Percentiles rank a stretch among this genome's conserved stretches.
These are phyloP conservation scores for Dryocosmus kuriphilus DNA, from an alignment of 2,888 invertebrate genomes.

Conservation along the genomic window DNA sequence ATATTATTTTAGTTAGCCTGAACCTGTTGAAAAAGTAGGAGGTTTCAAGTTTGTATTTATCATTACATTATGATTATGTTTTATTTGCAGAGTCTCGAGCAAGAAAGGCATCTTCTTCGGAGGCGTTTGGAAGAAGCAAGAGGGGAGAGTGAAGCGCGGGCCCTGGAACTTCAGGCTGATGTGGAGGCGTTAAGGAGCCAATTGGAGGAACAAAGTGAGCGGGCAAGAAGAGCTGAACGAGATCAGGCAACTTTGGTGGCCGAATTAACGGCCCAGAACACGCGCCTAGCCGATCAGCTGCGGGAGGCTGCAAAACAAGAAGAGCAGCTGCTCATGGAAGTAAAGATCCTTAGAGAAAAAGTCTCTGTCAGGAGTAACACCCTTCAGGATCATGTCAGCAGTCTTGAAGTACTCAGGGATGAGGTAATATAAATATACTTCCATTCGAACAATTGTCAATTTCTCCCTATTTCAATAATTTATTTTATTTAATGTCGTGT, in stretches of 20 bases:
- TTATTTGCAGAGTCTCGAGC: slow-evolving; percentile 89
- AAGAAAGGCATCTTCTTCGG: slow-evolving; percentile 93
- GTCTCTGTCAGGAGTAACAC: slow-evolving; percentile 89
- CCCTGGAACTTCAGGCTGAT: slow-evolving; percentile 93
- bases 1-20: not conserved
- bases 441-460: too few relatives aligned
- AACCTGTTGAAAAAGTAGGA: not conserved
- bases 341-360: slow-evolving; percentile 90
- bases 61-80: slow-evolving; percentile 47
- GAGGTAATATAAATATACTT: slow-evolving; percentile 81
- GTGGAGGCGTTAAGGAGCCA: slow-evolving; percentile 88
- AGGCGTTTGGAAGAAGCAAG: slow-evolving; percentile 91
- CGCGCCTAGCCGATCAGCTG: slow-evolving; percentile 90
- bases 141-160: slow-evolving; percentile 92
- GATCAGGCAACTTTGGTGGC: slow-evolving; percentile 90
- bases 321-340: slow-evolving; percentile 88
- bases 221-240: slow-evolving; percentile 82
- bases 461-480: too few relatives aligned
- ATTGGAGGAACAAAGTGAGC: slow-evolving; percentile 80
- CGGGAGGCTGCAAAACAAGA: slow-evolving; percentile 90
- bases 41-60: slow-evolving; percentile 27
- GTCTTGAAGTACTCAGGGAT: slow-evolving; percentile 91
- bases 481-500: too few relatives aligned
- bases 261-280: slow-evolving; percentile 93
- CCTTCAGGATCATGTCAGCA: slow-evolving; percentile 92